Base-by-base conservation (phyloP, 2,888 invertebrate species). In the Plagodis dolabraria region DNA sequence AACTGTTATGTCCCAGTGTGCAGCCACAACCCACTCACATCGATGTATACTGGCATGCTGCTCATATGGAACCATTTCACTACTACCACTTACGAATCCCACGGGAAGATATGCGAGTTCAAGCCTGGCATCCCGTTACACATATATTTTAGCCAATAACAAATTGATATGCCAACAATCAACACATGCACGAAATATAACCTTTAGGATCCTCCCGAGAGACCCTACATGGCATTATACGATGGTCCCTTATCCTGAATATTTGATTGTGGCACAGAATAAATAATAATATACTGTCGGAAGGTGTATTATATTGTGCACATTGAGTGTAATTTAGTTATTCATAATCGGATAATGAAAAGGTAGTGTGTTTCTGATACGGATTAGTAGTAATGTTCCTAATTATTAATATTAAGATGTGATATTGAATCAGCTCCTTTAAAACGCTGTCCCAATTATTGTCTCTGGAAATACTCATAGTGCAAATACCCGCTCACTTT, bases 231-330 rank as follows among this genome's bases (percentile, higher is more conserved):
- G 40, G 44, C 47, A 62, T 52, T 57, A 57, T 42, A 47, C 35
- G 12, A 53, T 44, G 9, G 36, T 42, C 50, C 60, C 57, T 52
- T 45, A 50, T 34, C 53, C 51, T 68, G 63, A 68, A 65, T 68
- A 48, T 60, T 68, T 65, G 65, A 68, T 65, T 58, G 47, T 36
- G 38, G 50, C 22, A 22, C 22, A 22, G 44, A 49, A 56, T 53
- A 44, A 34, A 53, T 11, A 40, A 38, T 44, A 49, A 38, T 49
- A 49, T 49, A 47, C 22, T 22, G 22, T 22, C 4, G 22, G 22
- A 22, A 22, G 22, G 22, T n/a, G n/a, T 22, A 22, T 22, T 22
- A 34, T 42, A 46, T 33, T 8, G 40, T 40, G 42, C 34, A 40
- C 34, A 47, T 49, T 50, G 53, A 34, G 48, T 60, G 42, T 47